Conservation (phyloP, 2,797 vertebrate species). For the Myotis pilosus region DNA sequence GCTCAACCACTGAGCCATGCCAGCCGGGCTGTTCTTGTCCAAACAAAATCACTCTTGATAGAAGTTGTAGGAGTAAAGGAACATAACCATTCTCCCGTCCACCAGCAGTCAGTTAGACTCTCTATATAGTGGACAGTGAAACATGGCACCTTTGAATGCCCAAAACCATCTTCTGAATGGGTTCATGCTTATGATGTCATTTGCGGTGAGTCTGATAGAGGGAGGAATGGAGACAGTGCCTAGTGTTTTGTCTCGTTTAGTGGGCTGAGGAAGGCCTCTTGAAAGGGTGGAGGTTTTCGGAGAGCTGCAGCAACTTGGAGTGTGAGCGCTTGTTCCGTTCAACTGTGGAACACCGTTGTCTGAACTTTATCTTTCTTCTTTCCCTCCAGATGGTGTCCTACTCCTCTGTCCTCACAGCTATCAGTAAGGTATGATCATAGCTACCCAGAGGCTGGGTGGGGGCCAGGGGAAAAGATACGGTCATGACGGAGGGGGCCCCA, state of each 20-base stretch:
- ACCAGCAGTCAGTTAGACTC: neutral
- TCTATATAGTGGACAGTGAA: neutral
- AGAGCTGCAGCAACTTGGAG: neutral
- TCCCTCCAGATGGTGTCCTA: conserved; percentile 96
- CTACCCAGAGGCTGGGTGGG: neutral
- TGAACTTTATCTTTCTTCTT: conserved; percentile 23
- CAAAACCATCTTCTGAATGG: neutral
- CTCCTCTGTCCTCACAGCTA: conserved; percentile 93
- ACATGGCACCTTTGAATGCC: neutral
- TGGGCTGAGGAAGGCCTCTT: neutral
- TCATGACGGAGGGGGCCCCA: neutral
- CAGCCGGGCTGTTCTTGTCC: neutral
- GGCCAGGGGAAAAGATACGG: neutral
- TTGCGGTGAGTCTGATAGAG: neutral
- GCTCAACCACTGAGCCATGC: too few species aligned
- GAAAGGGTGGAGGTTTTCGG: neutral
- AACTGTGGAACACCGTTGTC: neutral
- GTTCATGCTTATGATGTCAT: neutral
- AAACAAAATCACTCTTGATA: neutral
- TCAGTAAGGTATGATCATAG: conserved; percentile 92
- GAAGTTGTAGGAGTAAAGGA: neutral
- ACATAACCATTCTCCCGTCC: neutral
- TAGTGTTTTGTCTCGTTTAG: neutral
- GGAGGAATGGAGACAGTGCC: neutral
- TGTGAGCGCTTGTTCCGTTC: neutral